Conservation (phyloP, 2,888 invertebrate genomes). For the Drosophila colorata region DNA sequence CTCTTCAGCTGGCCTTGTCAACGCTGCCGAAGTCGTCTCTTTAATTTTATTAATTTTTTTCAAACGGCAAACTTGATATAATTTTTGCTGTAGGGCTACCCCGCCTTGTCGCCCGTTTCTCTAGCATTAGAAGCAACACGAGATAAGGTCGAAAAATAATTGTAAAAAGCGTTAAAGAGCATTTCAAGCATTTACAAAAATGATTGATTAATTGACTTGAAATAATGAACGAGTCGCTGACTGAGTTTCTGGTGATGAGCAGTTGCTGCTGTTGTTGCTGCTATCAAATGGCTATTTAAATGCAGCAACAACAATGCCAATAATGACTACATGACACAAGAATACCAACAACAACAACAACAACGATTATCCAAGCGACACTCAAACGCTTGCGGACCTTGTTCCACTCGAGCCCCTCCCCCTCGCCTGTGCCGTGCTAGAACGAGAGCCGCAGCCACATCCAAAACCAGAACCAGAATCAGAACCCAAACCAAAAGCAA, state of each 20-base stretch:
- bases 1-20: conserved; percentile 25
- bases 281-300: conserved; percentile 71
- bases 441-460: background rate
- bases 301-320: conserved; percentile 43
- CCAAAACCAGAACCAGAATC: background rate
- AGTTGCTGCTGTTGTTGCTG: conserved; percentile 47
- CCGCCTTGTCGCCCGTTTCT: too few relatives aligned
- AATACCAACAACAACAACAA: conserved; percentile 38
- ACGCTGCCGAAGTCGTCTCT: conserved; percentile 7
- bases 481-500: conserved; percentile 15
- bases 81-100: conserved; percentile 38
- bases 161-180: conserved; percentile 41
- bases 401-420: background rate
- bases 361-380: conserved; percentile 51
- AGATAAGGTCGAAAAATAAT: conserved; percentile 25
- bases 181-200: conserved; percentile 61
- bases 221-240: conserved; percentile 53
- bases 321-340: conserved; percentile 68
- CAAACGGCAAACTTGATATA: conserved; percentile 47
- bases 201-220: conserved; percentile 77
- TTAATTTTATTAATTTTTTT: background rate
- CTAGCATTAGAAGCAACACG: background rate
- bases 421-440: background rate
- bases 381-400: conserved; percentile 53
- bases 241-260: conserved; percentile 35